phyloP scores from a whole-genome alignment of 2,797 vertebrate genomes.

The Sebastes diaconus region DNA sequence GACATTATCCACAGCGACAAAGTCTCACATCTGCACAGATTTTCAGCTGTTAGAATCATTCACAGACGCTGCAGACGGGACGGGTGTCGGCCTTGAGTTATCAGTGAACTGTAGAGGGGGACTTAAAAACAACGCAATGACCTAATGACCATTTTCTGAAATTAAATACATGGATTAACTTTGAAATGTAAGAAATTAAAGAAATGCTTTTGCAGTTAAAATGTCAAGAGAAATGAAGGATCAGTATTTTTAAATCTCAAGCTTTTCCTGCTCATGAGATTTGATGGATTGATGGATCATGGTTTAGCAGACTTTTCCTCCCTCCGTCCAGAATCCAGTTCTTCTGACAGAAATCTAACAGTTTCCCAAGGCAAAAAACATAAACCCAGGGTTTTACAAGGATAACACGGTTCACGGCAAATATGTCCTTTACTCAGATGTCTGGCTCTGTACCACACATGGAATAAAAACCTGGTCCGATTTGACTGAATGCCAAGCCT shows the following conservation, averaged over 20 bases:
- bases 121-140: conserved; percentile 20
- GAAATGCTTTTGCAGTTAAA: neutral
- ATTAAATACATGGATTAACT: neutral
- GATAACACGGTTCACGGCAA: conserved; percentile 72
- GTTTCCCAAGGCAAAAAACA: conserved; percentile 60
- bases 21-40: conserved; percentile 72
- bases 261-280: conserved; percentile 11
- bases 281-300: conserved; percentile 58
- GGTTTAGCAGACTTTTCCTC: conserved; percentile 41
- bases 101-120: conserved; percentile 33
- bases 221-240: conserved; percentile 8
- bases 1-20: conserved; percentile 70
- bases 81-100: conserved; percentile 40
- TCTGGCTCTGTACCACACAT: conserved; percentile 63
- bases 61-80: conserved; percentile 28
- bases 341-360: conserved; percentile 52
- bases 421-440: conserved; percentile 71
- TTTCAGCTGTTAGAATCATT: conserved; percentile 75
- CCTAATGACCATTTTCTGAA: neutral
- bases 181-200: neutral
- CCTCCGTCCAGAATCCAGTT: conserved; percentile 26
- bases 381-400: conserved; percentile 72
- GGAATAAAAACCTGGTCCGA: conserved; percentile 60
- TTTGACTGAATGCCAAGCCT: conserved; percentile 43
- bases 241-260: conserved; percentile 25